Evolutionary conservation across 2,888 invertebrate genomes (phyloP), one percentile per base, ranked within the genome.

Genomic region (Sesia apiformis): DNA sequence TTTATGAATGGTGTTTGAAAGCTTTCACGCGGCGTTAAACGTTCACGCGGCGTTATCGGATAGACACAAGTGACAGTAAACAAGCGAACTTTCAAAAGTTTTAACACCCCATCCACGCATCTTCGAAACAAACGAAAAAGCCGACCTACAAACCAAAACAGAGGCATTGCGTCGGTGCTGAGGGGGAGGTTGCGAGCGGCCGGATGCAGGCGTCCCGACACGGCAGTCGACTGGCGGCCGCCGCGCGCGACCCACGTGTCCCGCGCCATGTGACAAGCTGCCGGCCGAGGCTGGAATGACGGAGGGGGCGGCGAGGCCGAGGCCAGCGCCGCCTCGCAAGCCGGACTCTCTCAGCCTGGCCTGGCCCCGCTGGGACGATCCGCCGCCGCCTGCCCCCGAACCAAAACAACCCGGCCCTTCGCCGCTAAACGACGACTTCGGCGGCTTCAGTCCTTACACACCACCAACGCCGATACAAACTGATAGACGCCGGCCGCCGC

Each of bases 401-500:
- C 68, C 58, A 40, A 63, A 57, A 53, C 65, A 65, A 6, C 63
- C 69, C 52, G 59, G 62, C 52, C 66, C 70, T 49, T 65, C 69
- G 8, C 72, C 77, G 39, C 72, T 81, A 7, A 69, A 76, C 42
- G 78, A 82, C 63, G 82, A 84, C 62, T 84, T 88, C 66, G 79
- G 78, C 65, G 80, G 76, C 57, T 92, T 92, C 78, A 85, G 90
- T 58, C 85, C 91, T 51, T 92, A 92, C 75, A 90, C 90, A 49
- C 90, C 91, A 60, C 90, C 91, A 59, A 81, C 84, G 41, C 75
- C 90, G 59, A 81, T 86, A 58, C 74, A 69, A 38, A 59, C 65
- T 50, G 76, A 76, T 23, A 41, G 54, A 4, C 56, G 59, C 3
- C 70, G 69, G n/a, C 65, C 69, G 4, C 56, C 68, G 49, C 67